Evolutionary conservation across 1,140 invertebrate genomes (phyloP), one percentile per base, ranked within the genome.

Genomic region (Mactra quadrangularis): DNA sequence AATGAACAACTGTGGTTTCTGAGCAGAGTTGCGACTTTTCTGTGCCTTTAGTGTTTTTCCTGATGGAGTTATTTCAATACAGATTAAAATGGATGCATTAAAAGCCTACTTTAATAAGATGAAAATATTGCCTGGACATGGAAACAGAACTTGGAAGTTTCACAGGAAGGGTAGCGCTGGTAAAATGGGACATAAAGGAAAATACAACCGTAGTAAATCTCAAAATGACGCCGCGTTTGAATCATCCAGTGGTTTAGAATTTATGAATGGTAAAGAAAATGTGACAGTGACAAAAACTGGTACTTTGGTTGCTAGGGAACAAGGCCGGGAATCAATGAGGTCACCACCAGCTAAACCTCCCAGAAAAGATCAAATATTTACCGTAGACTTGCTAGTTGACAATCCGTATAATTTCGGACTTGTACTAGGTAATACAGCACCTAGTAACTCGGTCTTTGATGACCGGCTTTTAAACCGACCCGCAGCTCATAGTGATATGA

Each of bases 21-120:
- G n/a, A n/a, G n/a, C n/a, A n/a, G n/a, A n/a, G n/a, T n/a, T n/a
- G n/a, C n/a, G n/a, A n/a, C n/a, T n/a, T n/a, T n/a, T n/a, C n/a
- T n/a, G n/a, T n/a, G n/a, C n/a, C n/a, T n/a, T n/a, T n/a, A n/a
- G n/a, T n/a, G n/a, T n/a, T n/a, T n/a, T n/a, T n/a, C n/a, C n/a
- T n/a, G n/a, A n/a, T n/a, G n/a, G n/a, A n/a, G n/a, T n/a, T n/a
- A n/a, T n/a, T n/a, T n/a, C n/a, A n/a, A n/a, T n/a, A n/a, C n/a
- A 15, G 55, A 57, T 15, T 17, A 57, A 52, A 50, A 82, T 82
- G 79, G 79, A 82, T 66, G 70, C 79, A 47, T 41, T 82, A 29
- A 82, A 82, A 66, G 64, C 79, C 2, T 82, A 82, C 35, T 82
- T 82, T 55, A 82, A 38, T 31, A 82, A 82, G 62, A 82, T 82